Percentiles rank a stretch among this genome's conserved stretches.
Evolutionary conservation across 2,888 invertebrate genomes (phyloP).

Genomic region (Scaptomyza polygonia): DNA sequence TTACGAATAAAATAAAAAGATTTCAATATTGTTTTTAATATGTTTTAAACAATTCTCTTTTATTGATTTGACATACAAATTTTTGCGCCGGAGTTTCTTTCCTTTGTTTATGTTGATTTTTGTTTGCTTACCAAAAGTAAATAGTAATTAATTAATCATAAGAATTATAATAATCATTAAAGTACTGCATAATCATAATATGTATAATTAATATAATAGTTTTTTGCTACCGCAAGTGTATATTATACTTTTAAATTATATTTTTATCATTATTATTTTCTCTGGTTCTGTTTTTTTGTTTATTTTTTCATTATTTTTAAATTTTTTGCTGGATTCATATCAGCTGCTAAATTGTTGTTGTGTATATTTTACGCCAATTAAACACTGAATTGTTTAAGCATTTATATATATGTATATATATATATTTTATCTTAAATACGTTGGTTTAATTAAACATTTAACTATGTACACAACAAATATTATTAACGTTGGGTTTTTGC

Average conservation of each 20-base stretch:
- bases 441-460: conserved; percentile 71
- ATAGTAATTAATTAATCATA: conserved; percentile 77
- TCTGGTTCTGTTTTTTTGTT: conserved; percentile 26
- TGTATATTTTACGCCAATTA: conserved; percentile 64
- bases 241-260: conserved; percentile 65
- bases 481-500: conserved; percentile 77
- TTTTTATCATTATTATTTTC: conserved; percentile 55
- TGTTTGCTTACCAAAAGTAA: conserved; percentile 66
- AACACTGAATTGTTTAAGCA: conserved; percentile 71
- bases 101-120: conserved; percentile 52
- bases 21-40: conserved; percentile 45
- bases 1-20: conserved; percentile 28
- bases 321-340: conserved; percentile 27
- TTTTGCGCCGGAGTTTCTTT: conserved; percentile 71
- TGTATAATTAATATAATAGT: conserved; percentile 75
- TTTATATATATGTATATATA: too few species aligned
- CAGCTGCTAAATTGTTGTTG: conserved; percentile 50
- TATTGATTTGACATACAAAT: conserved; percentile 80
- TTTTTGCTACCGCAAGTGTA: conserved; percentile 76
- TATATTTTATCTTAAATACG: conserved; percentile 52
- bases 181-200: conserved; percentile 76
- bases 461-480: conserved; percentile 80
- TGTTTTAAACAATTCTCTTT: conserved; percentile 75
- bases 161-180: conserved; percentile 78
- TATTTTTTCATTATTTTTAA: conserved; percentile 14